Conservation (phyloP, 2,888 invertebrate genomes). For the Ariolimax columbianus region DNA sequence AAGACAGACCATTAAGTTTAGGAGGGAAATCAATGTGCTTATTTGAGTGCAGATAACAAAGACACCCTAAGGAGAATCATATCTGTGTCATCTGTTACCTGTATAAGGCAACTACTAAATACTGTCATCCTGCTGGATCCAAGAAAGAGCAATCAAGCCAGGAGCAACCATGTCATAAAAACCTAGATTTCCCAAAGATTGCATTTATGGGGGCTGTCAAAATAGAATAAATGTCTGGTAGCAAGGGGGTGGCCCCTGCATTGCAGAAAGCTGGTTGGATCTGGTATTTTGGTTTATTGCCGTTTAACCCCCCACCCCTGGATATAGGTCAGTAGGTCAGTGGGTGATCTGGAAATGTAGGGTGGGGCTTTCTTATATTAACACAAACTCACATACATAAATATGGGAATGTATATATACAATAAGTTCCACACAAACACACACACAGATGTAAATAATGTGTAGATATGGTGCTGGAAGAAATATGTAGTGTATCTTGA, state of each 20-base stretch:
- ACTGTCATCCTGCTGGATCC: not conserved
- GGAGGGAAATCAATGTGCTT: no score
- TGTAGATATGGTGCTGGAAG: no score
- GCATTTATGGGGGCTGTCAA: not conserved
- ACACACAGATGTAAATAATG: no score
- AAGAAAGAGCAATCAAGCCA: not conserved
- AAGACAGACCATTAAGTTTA: no score
- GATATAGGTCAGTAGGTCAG: conserved; percentile 5
- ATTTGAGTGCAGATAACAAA: no score
- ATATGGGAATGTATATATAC: no score
- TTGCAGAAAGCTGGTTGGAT: not conserved
- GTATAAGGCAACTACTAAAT: not conserved
- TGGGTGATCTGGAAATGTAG: not conserved
- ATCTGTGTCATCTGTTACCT: not conserved
- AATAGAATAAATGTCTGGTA: not conserved
- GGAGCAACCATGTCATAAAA: not conserved
- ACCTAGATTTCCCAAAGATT: not conserved
- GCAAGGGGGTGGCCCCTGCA: no score
- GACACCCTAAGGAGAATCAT: no score
- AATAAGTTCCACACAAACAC: no score
- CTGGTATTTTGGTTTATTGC: not conserved
- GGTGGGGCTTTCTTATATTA: no score
- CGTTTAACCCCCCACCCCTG: not conserved
- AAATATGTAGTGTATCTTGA: no score
- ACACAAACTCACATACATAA: no score